A percentile compares a stretch with the other conserved stretches of the same genome.
phyloP scores from a whole-genome alignment of 2,113 vertebrate species.

The Synchiropus splendidus region DNA sequence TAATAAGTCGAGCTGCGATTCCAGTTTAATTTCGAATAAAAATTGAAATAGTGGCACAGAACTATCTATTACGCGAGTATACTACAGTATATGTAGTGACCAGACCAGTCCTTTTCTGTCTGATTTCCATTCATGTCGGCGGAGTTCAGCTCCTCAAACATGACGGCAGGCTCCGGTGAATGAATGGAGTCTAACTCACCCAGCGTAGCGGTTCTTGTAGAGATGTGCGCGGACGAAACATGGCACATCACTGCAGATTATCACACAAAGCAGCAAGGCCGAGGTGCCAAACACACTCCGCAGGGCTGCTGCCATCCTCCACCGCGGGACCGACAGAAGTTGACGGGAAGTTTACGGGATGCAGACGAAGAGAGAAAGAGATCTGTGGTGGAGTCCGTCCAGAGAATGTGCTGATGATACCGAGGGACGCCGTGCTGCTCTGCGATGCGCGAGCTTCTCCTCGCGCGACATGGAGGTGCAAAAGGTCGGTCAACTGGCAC shows the following conservation, averaged over 20 bases:
- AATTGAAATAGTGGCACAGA: no score
- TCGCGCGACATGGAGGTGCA: constrained; percentile 16
- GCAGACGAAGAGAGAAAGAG: not conserved
- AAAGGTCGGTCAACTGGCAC: constrained; percentile 36
- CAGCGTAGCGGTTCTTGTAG: constrained; percentile 70
- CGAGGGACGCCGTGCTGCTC: no score
- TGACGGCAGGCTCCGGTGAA: not conserved
- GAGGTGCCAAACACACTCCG: constrained; percentile 27
- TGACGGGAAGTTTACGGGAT: constrained; percentile 1
- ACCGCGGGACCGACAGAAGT: constrained; percentile 8
- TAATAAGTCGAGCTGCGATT: no score
- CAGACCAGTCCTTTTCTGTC: no score
- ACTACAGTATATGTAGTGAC: no score
- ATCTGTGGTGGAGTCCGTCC: no score
- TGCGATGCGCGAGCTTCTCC: not conserved
- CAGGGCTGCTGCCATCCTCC: constrained; percentile 29
- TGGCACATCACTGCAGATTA: constrained; percentile 47
- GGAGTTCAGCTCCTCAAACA: no score
- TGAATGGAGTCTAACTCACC: constrained; percentile 60
- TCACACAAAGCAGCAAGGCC: constrained; percentile 47
- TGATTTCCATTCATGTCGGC: no score
- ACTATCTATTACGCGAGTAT: no score
- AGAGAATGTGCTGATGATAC: no score
- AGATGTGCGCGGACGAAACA: constrained; percentile 46
- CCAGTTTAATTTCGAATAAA: no score